A percentile compares a stretch with the other conserved stretches of the same genome.
phyloP scores from a whole-genome alignment of 92 coral and sea anemone genomes.

The Actinernus sp. region DNA sequence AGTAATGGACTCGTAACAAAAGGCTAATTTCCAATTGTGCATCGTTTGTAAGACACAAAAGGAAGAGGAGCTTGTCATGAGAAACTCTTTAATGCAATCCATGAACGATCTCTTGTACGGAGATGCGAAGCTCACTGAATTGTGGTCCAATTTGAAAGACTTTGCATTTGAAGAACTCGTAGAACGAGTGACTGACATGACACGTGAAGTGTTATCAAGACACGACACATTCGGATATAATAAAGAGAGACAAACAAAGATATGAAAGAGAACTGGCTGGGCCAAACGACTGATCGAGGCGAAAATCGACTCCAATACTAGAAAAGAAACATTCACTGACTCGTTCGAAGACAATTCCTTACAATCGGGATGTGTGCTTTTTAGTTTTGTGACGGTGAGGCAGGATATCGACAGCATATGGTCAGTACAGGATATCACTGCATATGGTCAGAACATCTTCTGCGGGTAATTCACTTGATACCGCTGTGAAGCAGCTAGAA shows the following conservation, averaged over 20 bases:
- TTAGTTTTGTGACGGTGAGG: slow-evolving; percentile 20
- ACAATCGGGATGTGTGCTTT: slow-evolving; percentile 32
- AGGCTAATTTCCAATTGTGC: no score
- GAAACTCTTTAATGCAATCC: slow-evolving; percentile 5
- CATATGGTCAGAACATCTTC: slow-evolving; percentile 16
- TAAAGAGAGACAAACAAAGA: slow-evolving; percentile 18
- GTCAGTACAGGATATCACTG: no score
- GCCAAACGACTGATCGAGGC: slow-evolving; percentile 2
- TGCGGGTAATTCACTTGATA: slow-evolving; percentile 23
- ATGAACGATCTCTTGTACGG: neutral
- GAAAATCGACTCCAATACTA: slow-evolving; percentile 4
- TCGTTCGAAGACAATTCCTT: slow-evolving; percentile 24
- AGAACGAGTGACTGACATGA: slow-evolving; percentile 6
- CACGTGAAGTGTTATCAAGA: slow-evolving; percentile 16
- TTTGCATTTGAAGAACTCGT: neutral
- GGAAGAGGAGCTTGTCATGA: slow-evolving; percentile 6
- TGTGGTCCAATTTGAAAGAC: slow-evolving; percentile 1
- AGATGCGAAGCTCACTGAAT: slow-evolving; percentile 1
- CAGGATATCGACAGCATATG: slow-evolving; percentile 11
- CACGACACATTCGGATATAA: slow-evolving; percentile 22
- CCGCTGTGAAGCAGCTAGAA: slow-evolving; percentile 14
- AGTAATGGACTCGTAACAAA: no score
- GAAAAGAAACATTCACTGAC: slow-evolving; percentile 4
- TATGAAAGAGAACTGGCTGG: no score
- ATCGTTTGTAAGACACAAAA: no score